Evolutionary conservation across 2,113 vertebrate species (phyloP).

Genomic region (Connochaetes taurinus): DNA sequence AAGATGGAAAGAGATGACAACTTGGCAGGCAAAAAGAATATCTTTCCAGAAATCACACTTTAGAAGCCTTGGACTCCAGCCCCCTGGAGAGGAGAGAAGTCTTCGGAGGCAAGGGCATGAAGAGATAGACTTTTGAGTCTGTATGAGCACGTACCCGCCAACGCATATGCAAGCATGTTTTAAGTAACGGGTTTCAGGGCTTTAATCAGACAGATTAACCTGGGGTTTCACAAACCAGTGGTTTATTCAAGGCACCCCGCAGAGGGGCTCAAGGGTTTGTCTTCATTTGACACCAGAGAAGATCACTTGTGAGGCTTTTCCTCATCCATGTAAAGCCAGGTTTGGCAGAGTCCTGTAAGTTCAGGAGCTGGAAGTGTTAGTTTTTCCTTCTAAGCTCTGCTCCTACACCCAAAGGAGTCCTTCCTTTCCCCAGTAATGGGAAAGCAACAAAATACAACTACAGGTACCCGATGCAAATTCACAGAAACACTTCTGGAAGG

Average conservation of each 20-base stretch:
- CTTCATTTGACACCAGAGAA: not conserved
- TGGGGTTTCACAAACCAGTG: not conserved
- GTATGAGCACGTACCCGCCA: fast-evolving
- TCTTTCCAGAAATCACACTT: not conserved
- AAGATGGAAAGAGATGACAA: not conserved
- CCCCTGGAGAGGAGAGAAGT: not conserved
- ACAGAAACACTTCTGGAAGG: not conserved
- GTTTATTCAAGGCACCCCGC: not conserved
- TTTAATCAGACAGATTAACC: not conserved
- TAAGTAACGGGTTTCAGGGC: not conserved
- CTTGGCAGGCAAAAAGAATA: not conserved
- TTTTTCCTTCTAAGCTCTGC: not conserved
- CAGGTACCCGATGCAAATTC: not conserved
- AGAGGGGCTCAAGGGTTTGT: conserved; percentile 7
- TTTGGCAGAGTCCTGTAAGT: not conserved
- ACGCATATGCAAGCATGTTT: not conserved
- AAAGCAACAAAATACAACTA: not conserved
- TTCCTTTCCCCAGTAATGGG: not conserved
- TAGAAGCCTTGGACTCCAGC: not conserved
- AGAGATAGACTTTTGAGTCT: not conserved
- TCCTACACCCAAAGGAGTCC: not conserved
- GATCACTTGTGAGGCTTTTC: not conserved
- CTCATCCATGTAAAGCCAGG: not conserved
- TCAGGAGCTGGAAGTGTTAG: not conserved
- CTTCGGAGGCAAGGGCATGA: not conserved